A percentile compares a stretch with the other conserved stretches of the same genome.
These are phyloP conservation scores for Toxotes jaculatrix DNA, from an alignment of 2,113 vertebrate genomes.

Conservation along the genomic window DNA sequence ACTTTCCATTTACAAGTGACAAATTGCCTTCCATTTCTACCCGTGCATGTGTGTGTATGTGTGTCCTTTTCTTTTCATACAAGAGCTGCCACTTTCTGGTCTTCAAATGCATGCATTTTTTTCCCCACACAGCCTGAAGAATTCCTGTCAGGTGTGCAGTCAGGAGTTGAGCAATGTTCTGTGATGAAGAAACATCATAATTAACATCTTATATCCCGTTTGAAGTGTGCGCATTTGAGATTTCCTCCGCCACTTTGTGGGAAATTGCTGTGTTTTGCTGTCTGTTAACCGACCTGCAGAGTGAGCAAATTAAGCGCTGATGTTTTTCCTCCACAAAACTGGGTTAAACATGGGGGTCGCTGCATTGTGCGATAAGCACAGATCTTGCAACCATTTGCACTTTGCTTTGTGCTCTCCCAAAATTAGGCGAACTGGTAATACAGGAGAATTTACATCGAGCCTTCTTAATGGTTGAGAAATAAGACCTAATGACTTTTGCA, in stretches of 20 bases:
- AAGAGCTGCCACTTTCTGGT: constrained; percentile 34
- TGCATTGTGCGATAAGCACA: constrained; percentile 71
- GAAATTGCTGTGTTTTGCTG: constrained; percentile 73
- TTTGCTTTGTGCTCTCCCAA: constrained; percentile 71
- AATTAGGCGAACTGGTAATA: constrained; percentile 68
- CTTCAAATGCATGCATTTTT: constrained; percentile 43
- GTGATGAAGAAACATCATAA: constrained; percentile 74
- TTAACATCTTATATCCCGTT: constrained; percentile 76
- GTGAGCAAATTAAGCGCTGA: constrained; percentile 75
- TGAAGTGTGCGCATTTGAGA: constrained; percentile 50
- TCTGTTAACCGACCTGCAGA: constrained; percentile 73
- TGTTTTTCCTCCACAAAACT: constrained; percentile 73
- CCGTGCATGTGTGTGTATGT: constrained; percentile 15
- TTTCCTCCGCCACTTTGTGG: constrained; percentile 57
- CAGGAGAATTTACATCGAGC: constrained; percentile 58
- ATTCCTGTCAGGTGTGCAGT: constrained; percentile 69
- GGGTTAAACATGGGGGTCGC: constrained; percentile 79
- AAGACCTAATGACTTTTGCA: constrained; percentile 79
- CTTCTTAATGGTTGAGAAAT: constrained; percentile 68
- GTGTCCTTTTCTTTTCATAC: constrained; percentile 22
- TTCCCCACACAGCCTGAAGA: constrained; percentile 30
- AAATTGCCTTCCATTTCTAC: constrained; percentile 41
- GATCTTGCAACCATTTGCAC: constrained; percentile 80
- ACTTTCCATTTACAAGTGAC: constrained; percentile 55
- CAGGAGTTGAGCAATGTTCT: constrained; percentile 53